Conservation (phyloP, 2,888 invertebrate genomes). For the Hecatera dysodea region DNA sequence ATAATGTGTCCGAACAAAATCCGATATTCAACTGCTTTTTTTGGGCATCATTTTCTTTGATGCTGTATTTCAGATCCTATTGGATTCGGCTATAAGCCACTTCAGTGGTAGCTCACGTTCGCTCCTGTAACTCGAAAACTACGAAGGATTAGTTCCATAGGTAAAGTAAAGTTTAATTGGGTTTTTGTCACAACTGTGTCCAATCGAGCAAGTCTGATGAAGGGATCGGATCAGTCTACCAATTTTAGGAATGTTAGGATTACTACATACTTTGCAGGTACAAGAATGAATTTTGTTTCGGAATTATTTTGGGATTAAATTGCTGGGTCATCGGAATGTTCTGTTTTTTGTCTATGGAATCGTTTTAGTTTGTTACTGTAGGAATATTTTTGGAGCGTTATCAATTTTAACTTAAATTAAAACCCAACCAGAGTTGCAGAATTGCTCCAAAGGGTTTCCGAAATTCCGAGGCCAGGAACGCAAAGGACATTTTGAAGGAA, state of each 20-base stretch:
- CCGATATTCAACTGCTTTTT: not conserved
- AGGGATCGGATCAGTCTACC: slow-evolving; percentile 24
- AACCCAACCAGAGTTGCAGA: no score
- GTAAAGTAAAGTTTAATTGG: slow-evolving; percentile 51
- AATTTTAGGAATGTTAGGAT: slow-evolving; percentile 42
- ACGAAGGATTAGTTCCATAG: slow-evolving; percentile 2
- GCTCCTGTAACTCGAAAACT: slow-evolving; percentile 7
- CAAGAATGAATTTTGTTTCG: slow-evolving; percentile 21
- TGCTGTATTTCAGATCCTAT: slow-evolving; percentile 8
- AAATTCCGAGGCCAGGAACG: no score
- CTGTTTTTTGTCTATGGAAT: not conserved
- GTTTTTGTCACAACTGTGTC: slow-evolving; percentile 48
- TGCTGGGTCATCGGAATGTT: not conserved
- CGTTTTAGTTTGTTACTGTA: not conserved
- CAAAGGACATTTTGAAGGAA: no score
- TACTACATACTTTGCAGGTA: slow-evolving; percentile 14
- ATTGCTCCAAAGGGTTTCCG: no score
- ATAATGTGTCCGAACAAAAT: slow-evolving; percentile 12
- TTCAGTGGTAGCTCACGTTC: not conserved
- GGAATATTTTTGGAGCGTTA: no score
- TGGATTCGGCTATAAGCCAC: slow-evolving; percentile 8
- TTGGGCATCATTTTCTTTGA: slow-evolving; percentile 1
- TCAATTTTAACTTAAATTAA: no score
- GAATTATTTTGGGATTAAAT: slow-evolving; percentile 42
- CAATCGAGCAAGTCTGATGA: slow-evolving; percentile 33